Conservation (phyloP, 1,140 invertebrate species). For the Halotydeus destructor region DNA sequence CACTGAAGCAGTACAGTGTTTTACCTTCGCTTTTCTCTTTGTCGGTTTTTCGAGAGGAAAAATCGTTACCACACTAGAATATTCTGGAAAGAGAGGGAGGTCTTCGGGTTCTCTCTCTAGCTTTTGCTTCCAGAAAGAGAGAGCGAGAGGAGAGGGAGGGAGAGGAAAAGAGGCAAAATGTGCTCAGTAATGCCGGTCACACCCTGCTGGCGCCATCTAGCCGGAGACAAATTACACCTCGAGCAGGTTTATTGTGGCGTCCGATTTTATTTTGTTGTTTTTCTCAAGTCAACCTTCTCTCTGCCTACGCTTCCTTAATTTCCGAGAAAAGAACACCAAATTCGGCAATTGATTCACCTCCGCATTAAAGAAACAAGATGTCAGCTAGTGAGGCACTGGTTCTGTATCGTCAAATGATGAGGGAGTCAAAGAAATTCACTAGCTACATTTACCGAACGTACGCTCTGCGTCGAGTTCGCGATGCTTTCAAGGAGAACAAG, state of each 20-base stretch:
- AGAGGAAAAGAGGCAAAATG: too few species aligned
- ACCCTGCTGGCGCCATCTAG: background rate
- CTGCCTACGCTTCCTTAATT: background rate
- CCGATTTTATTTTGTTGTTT: background rate
- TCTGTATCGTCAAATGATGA: conserved; percentile 16
- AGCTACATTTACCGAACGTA: conserved; percentile 22
- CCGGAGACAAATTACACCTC: background rate
- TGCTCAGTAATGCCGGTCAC: too few species aligned
- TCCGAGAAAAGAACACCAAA: background rate
- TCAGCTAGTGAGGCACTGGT: conserved; percentile 11
- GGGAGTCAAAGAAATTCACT: conserved; percentile 16
- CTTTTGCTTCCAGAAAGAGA: background rate
- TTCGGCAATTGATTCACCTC: background rate
- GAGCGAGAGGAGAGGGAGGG: background rate
- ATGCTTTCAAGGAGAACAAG: conserved; percentile 24
- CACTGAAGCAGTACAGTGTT: too few species aligned
- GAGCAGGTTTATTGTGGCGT: background rate
- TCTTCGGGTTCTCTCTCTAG: background rate
- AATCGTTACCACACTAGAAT: too few species aligned
- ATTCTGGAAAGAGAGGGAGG: conserved; percentile 1
- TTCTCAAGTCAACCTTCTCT: background rate
- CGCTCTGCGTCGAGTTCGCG: conserved; percentile 21
- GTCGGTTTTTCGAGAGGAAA: too few species aligned
- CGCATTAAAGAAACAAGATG: background rate
- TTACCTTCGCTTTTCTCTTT: too few species aligned